Conservation (phyloP, 2,113 vertebrate species). For the Nesoenas mayeri region DNA sequence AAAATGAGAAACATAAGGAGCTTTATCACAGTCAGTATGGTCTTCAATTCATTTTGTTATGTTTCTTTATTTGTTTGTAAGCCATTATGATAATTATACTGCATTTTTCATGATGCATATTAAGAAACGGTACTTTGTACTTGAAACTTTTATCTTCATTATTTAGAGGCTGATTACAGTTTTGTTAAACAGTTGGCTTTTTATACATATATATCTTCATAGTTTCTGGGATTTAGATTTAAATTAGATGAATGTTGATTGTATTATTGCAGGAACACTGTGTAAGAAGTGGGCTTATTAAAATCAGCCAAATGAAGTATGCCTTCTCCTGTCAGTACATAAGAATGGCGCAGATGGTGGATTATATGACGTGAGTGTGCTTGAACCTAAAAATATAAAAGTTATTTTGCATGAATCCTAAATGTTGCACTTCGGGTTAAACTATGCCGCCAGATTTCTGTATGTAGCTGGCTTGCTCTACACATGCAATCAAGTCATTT, state of each 20-base stretch:
- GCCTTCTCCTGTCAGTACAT: conserved; percentile 74
- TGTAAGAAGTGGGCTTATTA: conserved; percentile 76
- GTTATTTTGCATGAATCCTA: background rate
- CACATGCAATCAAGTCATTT: background rate
- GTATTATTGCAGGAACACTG: conserved; percentile 75
- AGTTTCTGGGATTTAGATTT: background rate
- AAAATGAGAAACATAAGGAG: background rate
- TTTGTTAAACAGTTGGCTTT: background rate
- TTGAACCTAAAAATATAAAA: background rate
- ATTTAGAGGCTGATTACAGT: background rate
- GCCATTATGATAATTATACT: background rate
- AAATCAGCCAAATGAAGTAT: conserved; percentile 81
- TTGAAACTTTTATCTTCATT: background rate
- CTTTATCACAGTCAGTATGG: background rate
- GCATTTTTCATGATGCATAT: background rate
- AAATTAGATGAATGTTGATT: background rate
- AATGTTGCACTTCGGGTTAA: background rate
- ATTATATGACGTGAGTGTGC: conserved; percentile 72
- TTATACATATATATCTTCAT: background rate
- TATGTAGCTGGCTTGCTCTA: background rate
- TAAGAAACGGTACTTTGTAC: background rate
- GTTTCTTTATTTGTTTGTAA: background rate
- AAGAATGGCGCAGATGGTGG: conserved; percentile 45
- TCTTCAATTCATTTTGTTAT: background rate
- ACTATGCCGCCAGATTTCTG: background rate